A percentile compares a stretch with the other conserved stretches of the same genome.
Evolutionary conservation across 2,888 invertebrate species (phyloP).

Genomic region (Euclidia mi): DNA sequence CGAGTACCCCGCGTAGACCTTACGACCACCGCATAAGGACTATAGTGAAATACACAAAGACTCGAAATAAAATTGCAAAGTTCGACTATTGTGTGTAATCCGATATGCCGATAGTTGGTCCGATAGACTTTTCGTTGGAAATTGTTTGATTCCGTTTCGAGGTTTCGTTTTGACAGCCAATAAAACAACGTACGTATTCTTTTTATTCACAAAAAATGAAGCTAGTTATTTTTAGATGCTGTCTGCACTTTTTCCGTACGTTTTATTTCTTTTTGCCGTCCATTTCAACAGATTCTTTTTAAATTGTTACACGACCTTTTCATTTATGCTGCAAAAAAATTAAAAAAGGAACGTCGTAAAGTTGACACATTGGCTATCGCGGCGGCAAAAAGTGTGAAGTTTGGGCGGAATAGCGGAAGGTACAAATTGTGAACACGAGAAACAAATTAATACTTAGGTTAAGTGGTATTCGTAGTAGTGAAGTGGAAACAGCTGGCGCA

Average conservation of each 20-base stretch:
- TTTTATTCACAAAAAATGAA: constrained; percentile 46
- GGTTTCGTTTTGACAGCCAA: constrained; percentile 70
- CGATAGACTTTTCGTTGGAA: constrained; percentile 77
- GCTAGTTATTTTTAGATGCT: constrained; percentile 44
- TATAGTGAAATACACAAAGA: constrained; percentile 49
- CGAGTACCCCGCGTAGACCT: constrained; percentile 55
- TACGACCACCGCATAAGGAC: constrained; percentile 62
- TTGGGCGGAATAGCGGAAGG: constrained; percentile 75
- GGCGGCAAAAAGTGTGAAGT: constrained; percentile 58
- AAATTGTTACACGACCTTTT: constrained; percentile 45
- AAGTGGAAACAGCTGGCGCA: constrained; percentile 82
- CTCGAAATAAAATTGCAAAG: constrained; percentile 63
- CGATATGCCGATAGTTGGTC: constrained; percentile 81
- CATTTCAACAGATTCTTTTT: constrained; percentile 41
- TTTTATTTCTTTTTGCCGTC: constrained; percentile 44
- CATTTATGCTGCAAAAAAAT: constrained; percentile 45
- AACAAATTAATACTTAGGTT: constrained; percentile 82
- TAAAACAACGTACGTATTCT: constrained; percentile 53
- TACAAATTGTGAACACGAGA: constrained; percentile 86
- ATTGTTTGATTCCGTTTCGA: constrained; percentile 80
- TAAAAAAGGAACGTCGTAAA: constrained; percentile 44
- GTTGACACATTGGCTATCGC: constrained; percentile 50
- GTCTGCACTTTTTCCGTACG: constrained; percentile 44
- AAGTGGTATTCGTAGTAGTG: constrained; percentile 50
- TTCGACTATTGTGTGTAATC: constrained; percentile 81